phyloP scores from a whole-genome alignment of 1,140 invertebrate genomes.

The Penaeus japonicus region DNA sequence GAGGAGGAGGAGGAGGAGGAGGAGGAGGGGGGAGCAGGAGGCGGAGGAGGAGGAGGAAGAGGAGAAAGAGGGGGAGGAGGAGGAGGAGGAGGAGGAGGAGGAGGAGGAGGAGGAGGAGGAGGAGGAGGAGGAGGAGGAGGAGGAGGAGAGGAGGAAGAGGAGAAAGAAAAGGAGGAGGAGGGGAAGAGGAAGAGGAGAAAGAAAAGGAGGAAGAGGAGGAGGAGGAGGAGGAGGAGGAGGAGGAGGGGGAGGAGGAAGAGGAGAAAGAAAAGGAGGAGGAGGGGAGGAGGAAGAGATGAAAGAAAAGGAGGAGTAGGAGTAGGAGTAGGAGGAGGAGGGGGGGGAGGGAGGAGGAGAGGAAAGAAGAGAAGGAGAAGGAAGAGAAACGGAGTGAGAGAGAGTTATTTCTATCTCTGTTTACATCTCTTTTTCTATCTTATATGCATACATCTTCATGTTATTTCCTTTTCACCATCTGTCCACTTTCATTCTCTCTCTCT shows the following conservation, averaged over 20 bases:
- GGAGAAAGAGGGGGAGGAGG: not conserved
- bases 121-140: not conserved
- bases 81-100: too few species aligned
- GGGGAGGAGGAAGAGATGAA: not conserved
- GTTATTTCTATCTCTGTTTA: not conserved
- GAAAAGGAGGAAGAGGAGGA: not conserved
- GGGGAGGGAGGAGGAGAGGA: not conserved
- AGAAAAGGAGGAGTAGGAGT: not conserved
- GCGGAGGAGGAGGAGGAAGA: not conserved
- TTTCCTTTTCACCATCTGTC: too few species aligned
- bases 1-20: not conserved
- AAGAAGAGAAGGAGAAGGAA: not conserved
- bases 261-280: too few species aligned
- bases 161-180: not conserved
- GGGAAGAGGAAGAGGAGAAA: not conserved
- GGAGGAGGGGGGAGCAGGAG: not conserved
- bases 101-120: too few species aligned
- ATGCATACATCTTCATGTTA: too few species aligned
- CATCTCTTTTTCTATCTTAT: not conserved
- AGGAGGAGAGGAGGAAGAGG: not conserved
- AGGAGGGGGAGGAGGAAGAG: too few species aligned
- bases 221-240: too few species aligned
- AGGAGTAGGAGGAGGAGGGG: not conserved
- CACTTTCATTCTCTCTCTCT: too few species aligned
- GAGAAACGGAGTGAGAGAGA: not conserved